phyloP scores from a whole-genome alignment of 2,797 vertebrate genomes.

The Pangasius krempfi region DNA sequence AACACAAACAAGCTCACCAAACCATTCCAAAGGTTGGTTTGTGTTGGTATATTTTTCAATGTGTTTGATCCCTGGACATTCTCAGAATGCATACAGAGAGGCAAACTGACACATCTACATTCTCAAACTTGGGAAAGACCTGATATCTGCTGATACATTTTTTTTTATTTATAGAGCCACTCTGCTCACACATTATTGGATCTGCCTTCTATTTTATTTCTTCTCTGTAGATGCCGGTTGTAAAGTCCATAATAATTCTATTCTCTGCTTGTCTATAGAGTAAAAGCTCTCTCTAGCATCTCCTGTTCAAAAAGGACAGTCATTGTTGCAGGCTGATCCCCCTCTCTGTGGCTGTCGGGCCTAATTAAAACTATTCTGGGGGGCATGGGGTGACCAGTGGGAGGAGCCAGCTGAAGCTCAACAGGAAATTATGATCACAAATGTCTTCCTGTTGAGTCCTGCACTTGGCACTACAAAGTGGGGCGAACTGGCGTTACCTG shows the following conservation, averaged over 20 bases:
- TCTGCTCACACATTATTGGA: constrained; percentile 8
- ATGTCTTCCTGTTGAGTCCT: constrained; percentile 96
- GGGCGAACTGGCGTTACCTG: constrained; percentile 88
- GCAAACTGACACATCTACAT: constrained; percentile 15
- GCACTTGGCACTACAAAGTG: constrained; percentile 98
- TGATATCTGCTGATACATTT: not conserved
- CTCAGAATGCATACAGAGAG: constrained; percentile 12
- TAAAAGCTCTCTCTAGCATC: constrained; percentile 80
- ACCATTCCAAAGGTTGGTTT: constrained; percentile 23
- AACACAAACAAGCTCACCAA: constrained; percentile 54
- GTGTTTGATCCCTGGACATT: constrained; percentile 56
- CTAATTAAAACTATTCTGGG: constrained; percentile 98
- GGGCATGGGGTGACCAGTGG: constrained; percentile 75
- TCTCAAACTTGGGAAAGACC: not conserved
- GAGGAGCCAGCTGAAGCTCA: constrained; percentile 84
- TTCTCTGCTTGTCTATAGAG: constrained; percentile 79
- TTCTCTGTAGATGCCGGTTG: constrained; percentile 65
- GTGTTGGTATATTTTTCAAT: constrained; percentile 44
- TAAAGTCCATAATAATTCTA: constrained; percentile 73
- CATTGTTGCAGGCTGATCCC: constrained; percentile 96
- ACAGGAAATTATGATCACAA: constrained; percentile 99
- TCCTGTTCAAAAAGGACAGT: constrained; percentile 92
- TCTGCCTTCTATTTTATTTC: constrained; percentile 33
- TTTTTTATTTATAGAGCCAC: not conserved
- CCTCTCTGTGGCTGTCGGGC: constrained; percentile 97